Percentiles rank a stretch among this genome's conserved stretches.
Conservation (phyloP, 2,113 vertebrate genomes). For the Puma concolor region DNA sequence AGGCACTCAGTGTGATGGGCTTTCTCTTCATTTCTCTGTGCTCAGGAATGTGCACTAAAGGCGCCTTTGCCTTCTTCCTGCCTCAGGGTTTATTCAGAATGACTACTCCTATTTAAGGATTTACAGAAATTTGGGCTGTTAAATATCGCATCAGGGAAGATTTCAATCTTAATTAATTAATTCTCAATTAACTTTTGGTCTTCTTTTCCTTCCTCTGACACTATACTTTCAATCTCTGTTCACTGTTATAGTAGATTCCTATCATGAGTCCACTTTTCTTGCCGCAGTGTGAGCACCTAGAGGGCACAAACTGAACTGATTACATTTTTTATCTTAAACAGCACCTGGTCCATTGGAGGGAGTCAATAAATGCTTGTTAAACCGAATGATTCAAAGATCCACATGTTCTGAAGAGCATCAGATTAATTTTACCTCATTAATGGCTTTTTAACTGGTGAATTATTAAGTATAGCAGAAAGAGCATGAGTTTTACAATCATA, state of each 20-base stretch:
- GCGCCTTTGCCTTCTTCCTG: not conserved
- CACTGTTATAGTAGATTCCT: not conserved
- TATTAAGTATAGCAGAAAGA: not conserved
- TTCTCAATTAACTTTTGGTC: not conserved
- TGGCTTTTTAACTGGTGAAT: not conserved
- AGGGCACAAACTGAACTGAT: not conserved
- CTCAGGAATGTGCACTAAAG: not conserved
- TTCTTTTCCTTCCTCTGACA: not conserved
- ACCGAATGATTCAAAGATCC: not conserved
- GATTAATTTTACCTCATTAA: not conserved
- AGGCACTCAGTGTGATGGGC: not conserved
- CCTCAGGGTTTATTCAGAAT: not conserved
- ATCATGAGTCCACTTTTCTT: not conserved
- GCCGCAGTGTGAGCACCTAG: not conserved
- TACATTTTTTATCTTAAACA: not conserved
- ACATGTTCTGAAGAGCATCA: not conserved
- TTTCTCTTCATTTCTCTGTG: not conserved
- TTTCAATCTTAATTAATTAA: not conserved
- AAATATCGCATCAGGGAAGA: not conserved
- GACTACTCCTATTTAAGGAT: not conserved
- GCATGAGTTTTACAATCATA: not conserved
- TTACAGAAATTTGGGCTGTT: not conserved
- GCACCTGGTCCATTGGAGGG: not conserved
- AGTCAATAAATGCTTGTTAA: not conserved
- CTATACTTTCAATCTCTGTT: not conserved